Base-by-base conservation (phyloP, 2,113 vertebrate genomes). In the Cairina moschata region DNA sequence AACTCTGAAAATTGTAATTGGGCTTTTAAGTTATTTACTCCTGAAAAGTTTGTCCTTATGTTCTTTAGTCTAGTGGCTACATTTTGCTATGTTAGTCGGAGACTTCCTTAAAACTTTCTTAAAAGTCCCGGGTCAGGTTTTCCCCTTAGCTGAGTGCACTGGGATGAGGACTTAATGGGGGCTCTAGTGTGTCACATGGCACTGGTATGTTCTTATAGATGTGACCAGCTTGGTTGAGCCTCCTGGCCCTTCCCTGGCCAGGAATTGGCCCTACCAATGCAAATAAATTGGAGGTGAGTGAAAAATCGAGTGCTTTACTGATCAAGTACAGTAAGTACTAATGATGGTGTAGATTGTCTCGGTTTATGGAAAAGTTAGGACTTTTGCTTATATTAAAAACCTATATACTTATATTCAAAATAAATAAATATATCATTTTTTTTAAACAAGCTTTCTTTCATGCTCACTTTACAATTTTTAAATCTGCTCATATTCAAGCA, bases 401-500 rank as follows among this genome's bases (percentile, higher is more conserved):
- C 16, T 44, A 48, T 46, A 46, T 42, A 52, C 55, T 16, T 25
- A 13, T 50, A 15, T 78, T 89, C 29, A 71, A 48, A 81, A 34
- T 62, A 2, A 42, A 1, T 36, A 72, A 50, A 5, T 52, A 55
- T 20, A 55, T 4, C 11, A 0, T 1, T 3, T 17, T 17, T n/a
- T 73, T 17, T 81, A 44, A 72, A 50, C 5, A 38, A 26, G 15
- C n/a, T 66, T 66, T n/a, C 6, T 44, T 44, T 68, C 3, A 11
- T 36, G n/a, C 82, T 76, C 22, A 9, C 7, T 58, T 58, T 32
- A 2, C 0, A 26, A 54, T 29, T 92, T 71, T 40, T 67, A 92
- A 77, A 74, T 66, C 13, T 0, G 0, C 18, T 71, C 6, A 0
- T 48, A 13, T 40, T 52, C 13, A 59, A 16, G 18, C 7, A n/a